phyloP scores from a whole-genome alignment of 2,113 vertebrate genomes.

The Sinocyclocheilus grahami region DNA sequence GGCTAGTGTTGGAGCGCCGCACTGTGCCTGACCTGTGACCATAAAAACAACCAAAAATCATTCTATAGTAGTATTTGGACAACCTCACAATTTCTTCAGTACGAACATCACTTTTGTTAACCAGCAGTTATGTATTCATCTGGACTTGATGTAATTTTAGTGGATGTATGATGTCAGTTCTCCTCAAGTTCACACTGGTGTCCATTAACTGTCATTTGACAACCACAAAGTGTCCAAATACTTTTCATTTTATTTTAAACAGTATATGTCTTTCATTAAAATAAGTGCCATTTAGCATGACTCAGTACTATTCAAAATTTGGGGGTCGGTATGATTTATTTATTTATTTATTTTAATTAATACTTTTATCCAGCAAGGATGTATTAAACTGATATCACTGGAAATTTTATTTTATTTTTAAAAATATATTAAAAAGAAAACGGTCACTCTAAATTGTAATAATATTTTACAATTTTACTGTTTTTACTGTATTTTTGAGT shows the following conservation, averaged over 20 bases:
- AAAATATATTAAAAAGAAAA: neutral
- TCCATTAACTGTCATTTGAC: neutral
- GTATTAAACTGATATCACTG: too few relatives aligned
- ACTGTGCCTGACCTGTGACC: slow-evolving; percentile 83
- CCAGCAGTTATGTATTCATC: neutral
- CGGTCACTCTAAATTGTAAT: neutral
- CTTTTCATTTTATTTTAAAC: too few relatives aligned
- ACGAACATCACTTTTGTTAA: neutral
- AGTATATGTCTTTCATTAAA: too few relatives aligned
- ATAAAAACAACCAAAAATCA: slow-evolving; percentile 20
- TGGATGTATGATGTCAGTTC: neutral
- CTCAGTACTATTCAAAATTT: too few relatives aligned
- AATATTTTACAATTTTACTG: neutral
- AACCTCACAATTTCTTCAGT: neutral
- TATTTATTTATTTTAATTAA: too few relatives aligned
- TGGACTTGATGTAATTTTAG: neutral
- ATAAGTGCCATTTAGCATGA: too few relatives aligned
- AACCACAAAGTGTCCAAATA: too few relatives aligned
- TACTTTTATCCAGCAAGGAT: too few relatives aligned
- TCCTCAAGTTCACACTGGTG: neutral
- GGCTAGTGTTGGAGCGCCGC: slow-evolving; percentile 94
- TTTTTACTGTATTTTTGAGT: neutral
- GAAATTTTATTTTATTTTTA: too few relatives aligned
- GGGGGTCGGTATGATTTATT: too few relatives aligned
- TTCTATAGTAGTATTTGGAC: too few relatives aligned